Percentiles rank a stretch among this genome's conserved stretches.
Conservation (phyloP, 2,888 invertebrate species). For the Meganola albula region DNA sequence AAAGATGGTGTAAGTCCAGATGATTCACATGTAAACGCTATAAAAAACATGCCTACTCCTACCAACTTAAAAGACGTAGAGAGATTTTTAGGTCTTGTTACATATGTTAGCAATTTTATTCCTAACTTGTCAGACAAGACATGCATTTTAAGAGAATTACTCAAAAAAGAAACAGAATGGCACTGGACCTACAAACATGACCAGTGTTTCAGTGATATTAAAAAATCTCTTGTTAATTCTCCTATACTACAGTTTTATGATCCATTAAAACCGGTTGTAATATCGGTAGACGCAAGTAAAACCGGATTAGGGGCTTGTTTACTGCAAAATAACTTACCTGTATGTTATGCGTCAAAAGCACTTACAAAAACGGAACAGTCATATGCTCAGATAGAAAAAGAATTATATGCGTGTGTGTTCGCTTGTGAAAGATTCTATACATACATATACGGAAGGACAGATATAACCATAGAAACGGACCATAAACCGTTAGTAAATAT, state of each 20-base stretch:
- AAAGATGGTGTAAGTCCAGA: constrained; percentile 17
- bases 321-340: constrained; percentile 18
- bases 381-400: constrained; percentile 23
- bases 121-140: constrained; percentile 25
- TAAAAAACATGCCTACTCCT: constrained; percentile 21
- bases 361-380: constrained; percentile 16
- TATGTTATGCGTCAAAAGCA: constrained; percentile 21
- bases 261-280: too few species aligned
- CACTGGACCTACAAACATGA: constrained; percentile 18
- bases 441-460: constrained; percentile 7
- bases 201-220: constrained; percentile 8
- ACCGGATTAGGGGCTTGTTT: constrained; percentile 22
- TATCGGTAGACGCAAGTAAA: constrained; percentile 18
- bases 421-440: constrained; percentile 4
- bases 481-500: constrained; percentile 9
- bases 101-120: constrained; percentile 23
- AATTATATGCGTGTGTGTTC: constrained; percentile 19
- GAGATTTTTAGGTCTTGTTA: constrained; percentile 25
- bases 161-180: too few species aligned
- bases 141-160: constrained; percentile 12
- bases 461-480: constrained; percentile 20
- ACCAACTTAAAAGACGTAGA: constrained; percentile 19
- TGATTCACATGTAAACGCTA: constrained; percentile 15
- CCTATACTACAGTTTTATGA: constrained; percentile 22
- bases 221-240: constrained; percentile 7